Evolutionary conservation across 2,113 vertebrate genomes (phyloP).

Genomic region (Pedetes capensis): DNA sequence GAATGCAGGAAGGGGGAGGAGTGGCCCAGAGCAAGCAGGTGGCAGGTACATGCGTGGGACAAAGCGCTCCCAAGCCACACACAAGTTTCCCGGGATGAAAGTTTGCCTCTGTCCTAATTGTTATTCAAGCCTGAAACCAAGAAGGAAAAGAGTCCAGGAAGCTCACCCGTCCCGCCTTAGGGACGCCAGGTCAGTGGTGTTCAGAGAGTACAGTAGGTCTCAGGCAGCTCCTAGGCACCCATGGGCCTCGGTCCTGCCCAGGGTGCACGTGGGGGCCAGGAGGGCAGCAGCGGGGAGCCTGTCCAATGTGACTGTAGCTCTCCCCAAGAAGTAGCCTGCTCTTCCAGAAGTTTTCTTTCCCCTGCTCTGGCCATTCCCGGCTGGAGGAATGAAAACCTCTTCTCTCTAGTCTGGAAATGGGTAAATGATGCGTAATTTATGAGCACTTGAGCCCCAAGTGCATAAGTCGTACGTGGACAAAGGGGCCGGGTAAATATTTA

Average conservation of each 20-base stretch:
- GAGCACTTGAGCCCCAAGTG: neutral
- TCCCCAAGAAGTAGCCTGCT: neutral
- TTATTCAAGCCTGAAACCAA: neutral
- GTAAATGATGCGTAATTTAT: constrained; percentile 54
- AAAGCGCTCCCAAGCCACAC: too few species aligned
- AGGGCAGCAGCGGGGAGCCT: neutral
- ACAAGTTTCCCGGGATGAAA: neutral
- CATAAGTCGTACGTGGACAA: constrained; percentile 65
- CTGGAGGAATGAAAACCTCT: neutral
- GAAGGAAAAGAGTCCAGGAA: neutral
- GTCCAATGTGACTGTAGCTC: neutral
- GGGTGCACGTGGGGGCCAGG: neutral
- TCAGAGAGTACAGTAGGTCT: neutral
- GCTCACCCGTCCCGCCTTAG: neutral
- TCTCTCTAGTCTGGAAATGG: neutral
- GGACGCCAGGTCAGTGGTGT: neutral
- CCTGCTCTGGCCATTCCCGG: neutral
- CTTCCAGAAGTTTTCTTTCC: neutral
- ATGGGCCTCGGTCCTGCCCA: neutral
- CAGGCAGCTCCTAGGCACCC: neutral
- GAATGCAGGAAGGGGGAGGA: neutral
- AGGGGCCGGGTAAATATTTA: constrained; percentile 77
- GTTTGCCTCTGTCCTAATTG: neutral
- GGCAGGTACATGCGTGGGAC: too few species aligned
- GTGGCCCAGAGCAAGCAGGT: neutral